Base-by-base conservation (phyloP, 2,797 vertebrate genomes). In the Tokudaia tokunoshimensis region DNA sequence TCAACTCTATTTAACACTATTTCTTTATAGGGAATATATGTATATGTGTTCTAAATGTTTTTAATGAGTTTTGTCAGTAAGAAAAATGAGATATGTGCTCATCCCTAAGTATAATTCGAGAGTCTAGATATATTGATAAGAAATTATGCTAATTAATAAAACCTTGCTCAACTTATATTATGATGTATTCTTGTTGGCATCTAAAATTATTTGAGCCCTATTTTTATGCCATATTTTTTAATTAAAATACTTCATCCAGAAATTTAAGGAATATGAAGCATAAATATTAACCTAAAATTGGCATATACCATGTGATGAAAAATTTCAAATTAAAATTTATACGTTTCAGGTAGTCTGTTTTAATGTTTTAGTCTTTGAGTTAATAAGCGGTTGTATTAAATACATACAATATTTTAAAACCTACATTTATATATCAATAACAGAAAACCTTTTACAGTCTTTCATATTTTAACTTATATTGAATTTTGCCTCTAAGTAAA, bases 391-490 rank as follows among this genome's bases (percentile, higher is more conserved):
- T 20, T 78, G 2, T 76, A 72, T 74, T 79, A 79, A 26, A 63
- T 19, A 17, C n/a, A 7, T 78, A 9, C 4, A 82, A 34, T 78
- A 7, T 70, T 92, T 89, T 91, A 65, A 81, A 91, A 22, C 15
- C 6, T 15, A 80, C 2, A 89, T 84, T 88, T 29, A 65, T n/a
- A 22, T 2, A 44, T 1, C 79, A 63, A 50, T 63, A 59, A 63
- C 59, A 57, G 50, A 75, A 7, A 34, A 65, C 65, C 0, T 26
- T 89, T 94, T 72, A 34, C 3, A 86, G 1, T 70, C 3, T 92
- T 93, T 78, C 79, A 44, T 75, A n/a, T 92, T 95, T 95, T 37
- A 93, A 84, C 82, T 93, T 6, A 76, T 84, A 81, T 81, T 75
- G 2, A 95, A 20, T 50, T 96, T 92, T 41, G 0, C 22, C 47